Percentiles rank a stretch among this genome's conserved stretches.
Evolutionary conservation across 2,113 vertebrate species (phyloP).

Genomic region (Pseudonaja textilis): DNA sequence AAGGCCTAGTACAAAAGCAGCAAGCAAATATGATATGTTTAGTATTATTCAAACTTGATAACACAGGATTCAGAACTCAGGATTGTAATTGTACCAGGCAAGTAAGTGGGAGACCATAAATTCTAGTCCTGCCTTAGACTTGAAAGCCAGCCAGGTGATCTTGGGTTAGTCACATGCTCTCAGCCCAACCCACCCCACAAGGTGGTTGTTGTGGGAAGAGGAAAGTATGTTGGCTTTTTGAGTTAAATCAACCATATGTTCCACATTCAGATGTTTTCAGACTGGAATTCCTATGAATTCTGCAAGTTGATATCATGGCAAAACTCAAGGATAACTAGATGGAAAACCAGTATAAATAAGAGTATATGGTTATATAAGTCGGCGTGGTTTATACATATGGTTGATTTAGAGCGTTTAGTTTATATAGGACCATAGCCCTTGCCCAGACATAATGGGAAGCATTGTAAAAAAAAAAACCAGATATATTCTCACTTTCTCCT

Average conservation of each 20-base stretch:
- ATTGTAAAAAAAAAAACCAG: background rate
- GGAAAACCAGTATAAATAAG: background rate
- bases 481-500: background rate
- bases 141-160: too few relatives aligned
- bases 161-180: too few relatives aligned
- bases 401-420: background rate
- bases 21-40: background rate
- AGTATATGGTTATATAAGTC: background rate
- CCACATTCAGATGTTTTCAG: background rate
- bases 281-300: background rate
- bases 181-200: too few relatives aligned
- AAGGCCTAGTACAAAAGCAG: background rate
- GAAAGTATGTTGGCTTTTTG: background rate
- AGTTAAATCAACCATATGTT: background rate
- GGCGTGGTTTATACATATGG: background rate
- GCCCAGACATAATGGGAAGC: background rate
- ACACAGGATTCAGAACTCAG: background rate
- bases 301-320: background rate
- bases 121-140: too few relatives aligned
- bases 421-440: background rate
- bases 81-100: background rate
- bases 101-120: too few relatives aligned
- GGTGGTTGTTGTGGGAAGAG: too few relatives aligned
- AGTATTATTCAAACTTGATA: background rate
- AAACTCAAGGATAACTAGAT: background rate